Evolutionary conservation across 2,797 vertebrate species (phyloP), one percentile per base, ranked within the genome.

Genomic region (Phoxinus dragarum): DNA sequence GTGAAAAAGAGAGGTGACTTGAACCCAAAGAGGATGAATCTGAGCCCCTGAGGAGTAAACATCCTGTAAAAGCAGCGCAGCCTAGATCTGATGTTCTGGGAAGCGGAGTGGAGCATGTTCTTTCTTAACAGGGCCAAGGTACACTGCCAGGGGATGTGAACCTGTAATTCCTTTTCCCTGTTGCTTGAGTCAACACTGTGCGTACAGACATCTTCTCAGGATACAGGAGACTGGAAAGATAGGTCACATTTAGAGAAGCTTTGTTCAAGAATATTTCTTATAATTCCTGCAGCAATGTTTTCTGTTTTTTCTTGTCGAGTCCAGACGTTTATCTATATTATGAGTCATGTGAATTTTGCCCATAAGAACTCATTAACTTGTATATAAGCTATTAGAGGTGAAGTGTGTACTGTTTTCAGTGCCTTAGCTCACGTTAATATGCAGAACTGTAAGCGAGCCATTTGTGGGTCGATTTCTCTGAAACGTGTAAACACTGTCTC

Each of bases 1-100:
- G 84, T 82, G 85, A 90, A 91, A 80, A 75, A 36, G 76, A 81
- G 76, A 82, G 85, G 86, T 93, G 94, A 94, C 94, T 93, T 94
- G 93, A 94, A 94, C 94, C 92, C 93, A 93, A 95, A 94, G 93
- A 94, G 92, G 94, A 94, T 94, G 93, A 91, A 93, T 92, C 92
- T 90, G 83, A 92, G 93, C 93, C 94, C 93, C 27, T 90, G 92
- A 92, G 94, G 95, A 90, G 93, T 94, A 94, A 96, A 95, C 93
- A 95, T 90, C 90, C 92, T 90, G 92, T 93, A 93, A 95, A 95
- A 94, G 94, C 92, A 90, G 90, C 91, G 91, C 90, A 86, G 90
- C 91, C 88, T 89, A 85, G 67, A 93, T 94, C 93, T 92, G 90
- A 89, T 89, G 91, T 92, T 94, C 94, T 95, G 92, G 94, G 91